A percentile compares a stretch with the other conserved stretches of the same genome.
Evolutionary conservation across 1,140 invertebrate species (phyloP).

Genomic region (Archivesica marissinica): DNA sequence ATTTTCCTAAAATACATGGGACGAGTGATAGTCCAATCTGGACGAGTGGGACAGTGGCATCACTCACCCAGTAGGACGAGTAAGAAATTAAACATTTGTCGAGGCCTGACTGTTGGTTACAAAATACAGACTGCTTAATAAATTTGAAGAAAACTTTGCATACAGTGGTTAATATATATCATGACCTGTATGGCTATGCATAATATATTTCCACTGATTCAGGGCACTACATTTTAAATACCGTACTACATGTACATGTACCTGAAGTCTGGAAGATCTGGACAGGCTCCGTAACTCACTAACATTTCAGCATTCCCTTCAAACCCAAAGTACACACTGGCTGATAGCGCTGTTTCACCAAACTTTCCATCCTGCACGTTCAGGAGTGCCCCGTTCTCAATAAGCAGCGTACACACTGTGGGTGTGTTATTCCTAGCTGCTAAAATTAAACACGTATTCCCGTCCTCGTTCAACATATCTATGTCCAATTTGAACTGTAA

Average conservation of each 20-base stretch:
- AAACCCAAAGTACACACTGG: constrained; percentile 69
- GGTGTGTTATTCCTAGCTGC: constrained; percentile 55
- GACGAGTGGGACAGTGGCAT: too few species aligned
- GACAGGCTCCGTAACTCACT: constrained; percentile 65
- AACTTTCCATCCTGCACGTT: constrained; percentile 63
- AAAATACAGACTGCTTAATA: too few species aligned
- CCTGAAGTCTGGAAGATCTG: constrained; percentile 66
- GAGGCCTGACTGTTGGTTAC: too few species aligned
- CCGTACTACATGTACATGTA: too few species aligned
- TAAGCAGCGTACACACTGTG: constrained; percentile 53
- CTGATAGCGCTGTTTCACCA: constrained; percentile 68
- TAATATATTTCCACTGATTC: not conserved
- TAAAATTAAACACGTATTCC: constrained; percentile 66
- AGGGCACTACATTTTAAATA: not conserved
- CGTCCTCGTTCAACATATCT: constrained; percentile 61
- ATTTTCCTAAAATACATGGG: too few species aligned
- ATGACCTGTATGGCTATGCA: not conserved
- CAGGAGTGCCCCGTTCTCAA: constrained; percentile 64
- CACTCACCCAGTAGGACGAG: too few species aligned
- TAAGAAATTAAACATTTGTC: too few species aligned
- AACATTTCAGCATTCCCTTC: constrained; percentile 65
- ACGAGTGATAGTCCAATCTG: too few species aligned
- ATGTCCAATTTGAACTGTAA: constrained; percentile 64
- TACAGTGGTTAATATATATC: too few species aligned
- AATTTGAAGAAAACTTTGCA: too few species aligned